A percentile compares a stretch with the other conserved stretches of the same genome.
phyloP scores from a whole-genome alignment of 2,113 vertebrate genomes.

The Deroptyus accipitrinus region DNA sequence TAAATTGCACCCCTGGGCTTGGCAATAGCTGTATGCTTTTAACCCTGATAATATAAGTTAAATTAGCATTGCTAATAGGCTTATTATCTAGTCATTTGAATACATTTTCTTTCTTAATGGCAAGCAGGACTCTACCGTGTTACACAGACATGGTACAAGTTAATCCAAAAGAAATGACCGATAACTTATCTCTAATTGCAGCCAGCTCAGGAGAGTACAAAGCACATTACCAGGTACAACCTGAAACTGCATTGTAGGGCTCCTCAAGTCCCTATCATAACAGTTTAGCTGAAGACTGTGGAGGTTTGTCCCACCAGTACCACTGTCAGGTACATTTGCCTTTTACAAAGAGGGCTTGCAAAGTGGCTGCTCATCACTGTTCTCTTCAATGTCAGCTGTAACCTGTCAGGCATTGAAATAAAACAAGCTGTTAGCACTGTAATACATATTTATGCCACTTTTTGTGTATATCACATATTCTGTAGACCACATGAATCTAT shows the following conservation, averaged over 20 bases:
- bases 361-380: constrained; percentile 57
- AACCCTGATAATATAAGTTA: background rate
- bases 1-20: background rate
- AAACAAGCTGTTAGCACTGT: background rate
- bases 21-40: background rate
- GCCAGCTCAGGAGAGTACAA: background rate
- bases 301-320: constrained; percentile 43
- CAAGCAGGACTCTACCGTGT: background rate
- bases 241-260: constrained; percentile 50
- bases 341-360: constrained; percentile 38
- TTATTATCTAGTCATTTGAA: background rate
- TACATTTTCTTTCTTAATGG: background rate
- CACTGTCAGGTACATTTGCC: constrained; percentile 2
- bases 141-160: background rate
- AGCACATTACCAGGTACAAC: background rate
- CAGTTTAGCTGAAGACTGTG: constrained; percentile 51
- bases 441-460: background rate
- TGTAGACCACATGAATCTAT: background rate
- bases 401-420: constrained; percentile 45
- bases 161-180: background rate
- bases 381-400: constrained; percentile 46
- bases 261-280: background rate
- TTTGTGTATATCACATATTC: background rate
- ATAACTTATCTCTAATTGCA: background rate
- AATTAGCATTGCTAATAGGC: background rate